phyloP scores from a whole-genome alignment of 2,888 invertebrate species.

The Ecliptopera silaceata region DNA sequence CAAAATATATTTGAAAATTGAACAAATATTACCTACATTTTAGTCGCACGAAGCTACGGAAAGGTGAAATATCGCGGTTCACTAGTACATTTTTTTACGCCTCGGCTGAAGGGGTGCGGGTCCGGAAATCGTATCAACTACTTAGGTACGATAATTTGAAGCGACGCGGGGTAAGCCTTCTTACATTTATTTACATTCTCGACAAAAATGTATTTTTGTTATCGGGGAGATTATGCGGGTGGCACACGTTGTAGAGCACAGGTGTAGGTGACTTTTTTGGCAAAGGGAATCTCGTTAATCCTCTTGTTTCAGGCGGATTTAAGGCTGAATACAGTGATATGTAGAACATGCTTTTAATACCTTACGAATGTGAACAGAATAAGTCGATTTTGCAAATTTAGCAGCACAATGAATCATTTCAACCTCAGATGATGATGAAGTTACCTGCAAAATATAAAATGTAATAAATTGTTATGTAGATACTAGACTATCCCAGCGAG shows the following conservation, averaged over 20 bases:
- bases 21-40: too few species aligned
- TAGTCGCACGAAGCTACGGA: too few species aligned
- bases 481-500: slow-evolving; percentile 35
- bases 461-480: background rate
- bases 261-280: slow-evolving; percentile 37
- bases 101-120: too few species aligned
- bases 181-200: background rate
- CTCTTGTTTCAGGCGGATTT: slow-evolving; percentile 37
- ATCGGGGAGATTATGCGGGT: slow-evolving; percentile 16
- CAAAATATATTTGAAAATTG: too few species aligned
- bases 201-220: background rate
- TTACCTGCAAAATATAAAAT: too few species aligned
- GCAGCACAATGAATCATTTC: too few species aligned
- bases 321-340: slow-evolving; percentile 35
- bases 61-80: too few species aligned
- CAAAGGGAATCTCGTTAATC: slow-evolving; percentile 36
- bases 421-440: too few species aligned
- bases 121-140: background rate
- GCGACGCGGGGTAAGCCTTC: background rate
- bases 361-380: slow-evolving; percentile 8
- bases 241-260: slow-evolving; percentile 29
- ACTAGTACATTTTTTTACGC: too few species aligned
- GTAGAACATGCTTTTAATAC: slow-evolving; percentile 24
- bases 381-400: too few species aligned
- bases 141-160: background rate